phyloP scores from a whole-genome alignment of 2,113 vertebrate species.

The Crotalus helleri region DNA sequence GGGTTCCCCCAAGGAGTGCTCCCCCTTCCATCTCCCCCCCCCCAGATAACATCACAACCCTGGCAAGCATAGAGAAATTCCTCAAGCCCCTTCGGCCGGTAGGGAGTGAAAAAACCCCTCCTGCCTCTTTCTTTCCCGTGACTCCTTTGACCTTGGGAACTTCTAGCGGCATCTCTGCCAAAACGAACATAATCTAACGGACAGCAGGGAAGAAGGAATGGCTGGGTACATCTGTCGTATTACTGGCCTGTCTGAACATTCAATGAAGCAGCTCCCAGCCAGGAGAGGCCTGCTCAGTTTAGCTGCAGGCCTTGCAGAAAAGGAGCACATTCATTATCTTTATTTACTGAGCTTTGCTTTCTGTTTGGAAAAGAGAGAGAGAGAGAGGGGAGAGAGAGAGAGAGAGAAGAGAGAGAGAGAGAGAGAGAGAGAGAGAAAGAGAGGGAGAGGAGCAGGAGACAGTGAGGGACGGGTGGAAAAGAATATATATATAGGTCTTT shows the following conservation, averaged over 20 bases:
- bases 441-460: no score
- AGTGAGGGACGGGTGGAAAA: no score
- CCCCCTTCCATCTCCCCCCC: background rate
- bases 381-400: constrained; percentile 37
- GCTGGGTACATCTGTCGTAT: constrained; percentile 86
- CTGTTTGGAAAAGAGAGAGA: constrained; percentile 64
- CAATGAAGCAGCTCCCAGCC: constrained; percentile 85
- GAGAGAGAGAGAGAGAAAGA: no score
- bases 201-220: constrained; percentile 80
- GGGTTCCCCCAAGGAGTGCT: constrained; percentile 52
- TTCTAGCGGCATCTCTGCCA: constrained; percentile 83
- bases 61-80: constrained; percentile 55
- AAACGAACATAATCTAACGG: constrained; percentile 84
- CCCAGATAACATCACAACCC: constrained; percentile 33
- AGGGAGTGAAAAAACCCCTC: constrained; percentile 66
- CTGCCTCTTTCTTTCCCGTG: constrained; percentile 68
- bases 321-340: constrained; percentile 82
- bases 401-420: accelerated
- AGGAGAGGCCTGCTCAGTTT: constrained; percentile 82
- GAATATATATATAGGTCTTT: no score
- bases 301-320: constrained; percentile 79
- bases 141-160: constrained; percentile 82
- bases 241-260: constrained; percentile 86
- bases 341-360: constrained; percentile 86
- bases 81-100: constrained; percentile 53